Base-by-base conservation (phyloP, 2,888 invertebrate genomes). In the Mythimna albipuncta region DNA sequence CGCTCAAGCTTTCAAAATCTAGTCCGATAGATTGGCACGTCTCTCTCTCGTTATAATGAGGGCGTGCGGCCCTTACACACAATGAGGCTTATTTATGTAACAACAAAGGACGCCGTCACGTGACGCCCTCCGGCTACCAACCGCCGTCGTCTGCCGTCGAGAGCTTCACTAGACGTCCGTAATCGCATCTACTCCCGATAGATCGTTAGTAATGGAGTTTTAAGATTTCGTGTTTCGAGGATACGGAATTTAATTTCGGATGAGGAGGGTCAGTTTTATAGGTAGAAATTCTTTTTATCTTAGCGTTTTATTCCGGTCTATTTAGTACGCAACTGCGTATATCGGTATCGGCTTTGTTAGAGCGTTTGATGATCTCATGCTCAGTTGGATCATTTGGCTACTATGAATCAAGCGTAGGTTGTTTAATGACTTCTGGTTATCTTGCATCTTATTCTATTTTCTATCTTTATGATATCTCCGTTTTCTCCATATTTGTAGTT, bases 31-130 rank as follows among this genome's bases (percentile, higher is more conserved):
- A 91, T 91, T 91, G 92, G 90, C 92, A 92, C 92, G 92, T 92
- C 87, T 87, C 85, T 86, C 75, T 89, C 89, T 87, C 69, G 72
- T 78, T 83, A 86, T 92, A 92, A 92, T 92, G 93, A 92, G 91
- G 90, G 89, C 87, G 85, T 81, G 87, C 79, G 83, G 86, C 84
- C 86, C 87, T 87, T 80, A 85, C 71, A 80, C 88, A 89, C 90
- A 93, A 93, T 91, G 90, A 93, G 86, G 93, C 92, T 91, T 90
- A 91, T 93, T 92, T 88, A 82, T 86, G 85, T 87, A 85, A 87
- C 89, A 90, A 90, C 90, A 91, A 91, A 89, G 89, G 87, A 79
- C 84, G 85, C 84, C 86, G 89, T 87, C 90, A 90, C 89, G 89
- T 87, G 89, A 84, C 78, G 69, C 85, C 90, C 87, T 77, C 77